Conservation (phyloP, 2,797 vertebrate species). For the Tympanoctomys barrerae region DNA sequence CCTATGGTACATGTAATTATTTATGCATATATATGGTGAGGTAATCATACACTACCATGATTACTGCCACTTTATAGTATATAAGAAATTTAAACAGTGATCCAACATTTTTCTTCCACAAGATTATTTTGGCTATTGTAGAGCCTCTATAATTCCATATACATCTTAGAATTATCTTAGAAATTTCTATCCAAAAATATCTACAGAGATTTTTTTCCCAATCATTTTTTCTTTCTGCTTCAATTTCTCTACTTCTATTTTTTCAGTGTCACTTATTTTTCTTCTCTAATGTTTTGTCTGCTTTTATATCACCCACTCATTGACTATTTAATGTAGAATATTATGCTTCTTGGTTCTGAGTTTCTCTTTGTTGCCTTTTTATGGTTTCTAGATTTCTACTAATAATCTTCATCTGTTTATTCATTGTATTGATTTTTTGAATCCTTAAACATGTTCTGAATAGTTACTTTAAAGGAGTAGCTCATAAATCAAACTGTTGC, state of each 20-base stretch:
- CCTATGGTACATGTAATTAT: not conserved
- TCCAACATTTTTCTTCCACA: not conserved
- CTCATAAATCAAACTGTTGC: not conserved
- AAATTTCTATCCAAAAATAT: not conserved
- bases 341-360: constrained; percentile 14
- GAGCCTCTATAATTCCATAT: not conserved
- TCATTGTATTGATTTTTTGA: constrained; percentile 50
- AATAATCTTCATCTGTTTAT: constrained; percentile 41
- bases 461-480: not conserved
- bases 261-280: not conserved
- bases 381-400: constrained; percentile 19
- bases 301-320: not conserved
- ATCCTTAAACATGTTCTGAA: not conserved
- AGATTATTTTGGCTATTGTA: not conserved
- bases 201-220: not conserved
- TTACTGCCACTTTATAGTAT: not conserved
- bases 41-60: not conserved
- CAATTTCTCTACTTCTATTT: constrained; percentile 22
- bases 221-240: not conserved
- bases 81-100: constrained; percentile 23
- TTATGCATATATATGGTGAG: not conserved
- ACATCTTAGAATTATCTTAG: constrained; percentile 5
- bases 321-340: constrained; percentile 28
- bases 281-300: not conserved
- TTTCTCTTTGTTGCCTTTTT: constrained; percentile 9